phyloP scores from a whole-genome alignment of 2,888 invertebrate genomes.

The Patella caerulea region DNA sequence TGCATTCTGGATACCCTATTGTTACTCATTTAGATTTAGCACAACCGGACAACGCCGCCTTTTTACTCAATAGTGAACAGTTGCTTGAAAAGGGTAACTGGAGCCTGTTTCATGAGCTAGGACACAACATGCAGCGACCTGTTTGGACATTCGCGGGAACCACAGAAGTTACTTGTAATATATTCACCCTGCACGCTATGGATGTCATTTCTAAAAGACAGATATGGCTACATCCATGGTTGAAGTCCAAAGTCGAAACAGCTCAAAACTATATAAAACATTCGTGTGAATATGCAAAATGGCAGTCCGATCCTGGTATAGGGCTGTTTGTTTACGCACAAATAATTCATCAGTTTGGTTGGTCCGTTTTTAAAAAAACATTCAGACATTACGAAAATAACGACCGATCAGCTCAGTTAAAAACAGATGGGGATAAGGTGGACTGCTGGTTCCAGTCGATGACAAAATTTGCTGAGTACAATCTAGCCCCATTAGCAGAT shows the following conservation, averaged over 20 bases:
- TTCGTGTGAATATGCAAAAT: not conserved
- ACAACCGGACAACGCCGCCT: not conserved
- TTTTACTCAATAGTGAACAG: not conserved
- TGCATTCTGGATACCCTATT: slow-evolving; percentile 1
- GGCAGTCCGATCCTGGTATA: not conserved
- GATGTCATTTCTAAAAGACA: not conserved
- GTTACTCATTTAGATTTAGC: slow-evolving; percentile 4
- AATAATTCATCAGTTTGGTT: not conserved
- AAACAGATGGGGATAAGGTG: not conserved
- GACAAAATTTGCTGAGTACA: not conserved
- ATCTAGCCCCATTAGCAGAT: slow-evolving; percentile 4
- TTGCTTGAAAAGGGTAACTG: not conserved
- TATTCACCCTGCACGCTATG: not conserved
- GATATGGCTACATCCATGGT: not conserved
- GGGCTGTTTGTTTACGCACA: not conserved
- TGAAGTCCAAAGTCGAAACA: not conserved
- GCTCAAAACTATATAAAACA: not conserved
- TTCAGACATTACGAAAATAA: slow-evolving; percentile 5
- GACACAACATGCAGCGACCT: not conserved
- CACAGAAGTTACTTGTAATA: not conserved
- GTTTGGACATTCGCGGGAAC: not conserved
- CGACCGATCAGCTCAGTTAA: not conserved
- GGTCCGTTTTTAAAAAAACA: not conserved
- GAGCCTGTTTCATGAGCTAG: not conserved
- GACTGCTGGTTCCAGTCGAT: slow-evolving; percentile 1